phyloP scores from a whole-genome alignment of 1,140 invertebrate genomes.

The Drosophila nebulosa region DNA sequence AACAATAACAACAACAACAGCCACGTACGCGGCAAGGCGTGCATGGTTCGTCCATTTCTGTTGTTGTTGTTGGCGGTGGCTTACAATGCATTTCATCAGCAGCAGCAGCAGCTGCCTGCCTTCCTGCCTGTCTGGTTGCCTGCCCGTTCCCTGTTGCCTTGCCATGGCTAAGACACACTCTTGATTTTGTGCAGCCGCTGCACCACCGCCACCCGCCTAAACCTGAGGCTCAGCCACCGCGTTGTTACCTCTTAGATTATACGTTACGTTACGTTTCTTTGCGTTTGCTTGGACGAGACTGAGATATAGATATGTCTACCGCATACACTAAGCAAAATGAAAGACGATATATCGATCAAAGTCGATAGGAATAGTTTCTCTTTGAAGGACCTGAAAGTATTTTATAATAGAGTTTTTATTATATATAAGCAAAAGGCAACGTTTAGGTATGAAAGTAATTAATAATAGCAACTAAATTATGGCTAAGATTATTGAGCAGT shows the following conservation, averaged over 20 bases:
- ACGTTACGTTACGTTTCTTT: slow-evolving; percentile 65
- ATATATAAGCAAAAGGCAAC: no score
- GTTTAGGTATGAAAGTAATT: no score
- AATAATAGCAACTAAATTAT: no score
- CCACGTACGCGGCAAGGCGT: slow-evolving; percentile 67
- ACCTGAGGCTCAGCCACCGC: neutral
- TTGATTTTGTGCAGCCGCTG: slow-evolving; percentile 59
- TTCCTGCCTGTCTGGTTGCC: slow-evolving; percentile 11
- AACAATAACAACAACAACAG: slow-evolving; percentile 33
- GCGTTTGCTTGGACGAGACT: slow-evolving; percentile 60
- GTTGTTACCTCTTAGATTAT: slow-evolving; percentile 59
- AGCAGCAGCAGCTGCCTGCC: slow-evolving; percentile 42
- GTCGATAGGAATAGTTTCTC: no score
- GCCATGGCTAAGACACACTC: slow-evolving; percentile 67
- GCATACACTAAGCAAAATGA: slow-evolving; percentile 21
- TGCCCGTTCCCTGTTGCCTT: slow-evolving; percentile 36
- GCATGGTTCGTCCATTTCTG: slow-evolving; percentile 27
- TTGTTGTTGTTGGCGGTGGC: slow-evolving; percentile 37
- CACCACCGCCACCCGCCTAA: neutral
- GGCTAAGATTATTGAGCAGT: no score
- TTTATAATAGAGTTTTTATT: no score
- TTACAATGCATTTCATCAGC: slow-evolving; percentile 77
- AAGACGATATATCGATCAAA: neutral
- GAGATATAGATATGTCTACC: slow-evolving; percentile 53
- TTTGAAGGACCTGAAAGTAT: no score